Percentiles rank a stretch among this genome's conserved stretches.
Evolutionary conservation across 2,113 vertebrate species (phyloP).

Genomic region (Ceyx cyanopectus): DNA sequence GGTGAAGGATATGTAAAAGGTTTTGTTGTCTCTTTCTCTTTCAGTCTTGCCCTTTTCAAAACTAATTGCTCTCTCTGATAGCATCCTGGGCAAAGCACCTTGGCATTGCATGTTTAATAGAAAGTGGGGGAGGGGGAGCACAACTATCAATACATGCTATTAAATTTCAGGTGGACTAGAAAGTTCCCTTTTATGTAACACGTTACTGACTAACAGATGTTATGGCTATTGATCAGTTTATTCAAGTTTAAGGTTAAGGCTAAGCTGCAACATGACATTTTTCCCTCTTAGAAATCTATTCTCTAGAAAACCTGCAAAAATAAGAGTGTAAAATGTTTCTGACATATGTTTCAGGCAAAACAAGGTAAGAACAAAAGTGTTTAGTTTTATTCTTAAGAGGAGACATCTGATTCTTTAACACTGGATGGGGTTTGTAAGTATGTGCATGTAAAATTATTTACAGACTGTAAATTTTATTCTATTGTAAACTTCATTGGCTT

Average conservation of each 20-base stretch:
- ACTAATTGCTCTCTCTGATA: slow-evolving; percentile 24
- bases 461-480: not conserved
- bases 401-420: not conserved
- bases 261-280: not conserved
- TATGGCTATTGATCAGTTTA: not conserved
- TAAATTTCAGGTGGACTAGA: slow-evolving; percentile 60
- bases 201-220: slow-evolving; percentile 18
- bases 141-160: slow-evolving; percentile 46
- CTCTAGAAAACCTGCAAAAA: not conserved
- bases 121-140: not conserved
- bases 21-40: not conserved
- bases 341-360: not conserved
- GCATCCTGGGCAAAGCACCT: not conserved
- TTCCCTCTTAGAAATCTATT: not conserved
- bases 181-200: slow-evolving; percentile 20
- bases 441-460: not conserved
- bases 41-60: not conserved
- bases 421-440: not conserved
- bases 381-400: not conserved
- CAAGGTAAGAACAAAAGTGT: not conserved
- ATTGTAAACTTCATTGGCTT: not conserved
- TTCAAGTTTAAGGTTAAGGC: slow-evolving; percentile 8
- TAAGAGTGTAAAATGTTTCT: not conserved
- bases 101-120: slow-evolving; percentile 13
- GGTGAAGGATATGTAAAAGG: not conserved